Conservation (phyloP, 2,888 invertebrate species). For the Oegoconia quadripuncta region DNA sequence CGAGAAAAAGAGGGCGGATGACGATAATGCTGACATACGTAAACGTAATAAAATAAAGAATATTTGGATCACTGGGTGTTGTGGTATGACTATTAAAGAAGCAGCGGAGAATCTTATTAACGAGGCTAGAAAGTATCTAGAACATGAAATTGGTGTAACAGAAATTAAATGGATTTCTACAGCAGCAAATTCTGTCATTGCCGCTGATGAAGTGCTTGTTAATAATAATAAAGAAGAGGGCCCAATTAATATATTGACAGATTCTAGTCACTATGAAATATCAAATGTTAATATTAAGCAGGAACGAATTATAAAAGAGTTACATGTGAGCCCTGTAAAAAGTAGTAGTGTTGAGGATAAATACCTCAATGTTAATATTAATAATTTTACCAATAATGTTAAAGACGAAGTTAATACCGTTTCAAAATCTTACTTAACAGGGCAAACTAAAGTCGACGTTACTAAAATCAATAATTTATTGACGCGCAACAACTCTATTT, state of each 20-base stretch:
- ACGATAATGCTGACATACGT: slow-evolving; percentile 81
- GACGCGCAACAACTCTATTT: no score
- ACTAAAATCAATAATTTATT: no score
- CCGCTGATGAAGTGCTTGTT: neutral
- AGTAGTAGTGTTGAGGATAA: slow-evolving; percentile 7
- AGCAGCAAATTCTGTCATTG: neutral
- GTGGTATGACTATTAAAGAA: slow-evolving; percentile 88
- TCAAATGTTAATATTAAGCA: neutral
- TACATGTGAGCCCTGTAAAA: neutral
- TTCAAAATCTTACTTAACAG: neutral
- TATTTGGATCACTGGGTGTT: slow-evolving; percentile 88
- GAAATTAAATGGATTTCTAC: slow-evolving; percentile 82
- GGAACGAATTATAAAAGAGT: neutral
- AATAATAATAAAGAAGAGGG: neutral
- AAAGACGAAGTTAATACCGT: neutral
- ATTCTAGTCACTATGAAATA: neutral
- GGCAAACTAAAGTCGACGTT: no score
- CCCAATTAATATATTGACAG: neutral
- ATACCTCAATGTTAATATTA: slow-evolving; percentile 5
- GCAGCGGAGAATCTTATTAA: slow-evolving; percentile 88
- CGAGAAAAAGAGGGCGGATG: slow-evolving; percentile 85
- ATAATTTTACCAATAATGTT: neutral
- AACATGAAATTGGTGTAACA: slow-evolving; percentile 85
- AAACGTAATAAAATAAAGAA: slow-evolving; percentile 84
- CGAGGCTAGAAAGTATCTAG: slow-evolving; percentile 86